A percentile compares a stretch with the other conserved stretches of the same genome.
phyloP scores from a whole-genome alignment of 2,888 invertebrate species.

The Nymphalis urticae region DNA sequence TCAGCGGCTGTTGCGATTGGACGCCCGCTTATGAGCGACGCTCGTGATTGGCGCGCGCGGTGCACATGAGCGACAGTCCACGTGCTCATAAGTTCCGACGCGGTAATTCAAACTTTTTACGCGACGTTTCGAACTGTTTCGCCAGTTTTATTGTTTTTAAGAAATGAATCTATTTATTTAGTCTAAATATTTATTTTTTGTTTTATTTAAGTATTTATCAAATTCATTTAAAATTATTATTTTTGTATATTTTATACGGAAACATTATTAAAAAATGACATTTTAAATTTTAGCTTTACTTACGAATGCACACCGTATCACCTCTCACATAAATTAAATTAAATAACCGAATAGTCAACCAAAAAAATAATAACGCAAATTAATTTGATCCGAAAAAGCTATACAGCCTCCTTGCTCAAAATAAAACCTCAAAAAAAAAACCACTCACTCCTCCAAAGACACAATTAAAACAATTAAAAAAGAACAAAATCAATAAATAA shows the following conservation, averaged over 20 bases:
- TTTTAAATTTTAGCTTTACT: constrained; percentile 33
- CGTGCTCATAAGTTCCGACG: constrained; percentile 78
- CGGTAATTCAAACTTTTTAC: constrained; percentile 65
- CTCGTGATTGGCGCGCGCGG: constrained; percentile 47
- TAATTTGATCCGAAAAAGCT: constrained; percentile 11
- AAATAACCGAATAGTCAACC: neutral
- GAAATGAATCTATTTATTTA: neutral
- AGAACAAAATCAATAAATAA: constrained; percentile 46
- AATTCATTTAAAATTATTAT: neutral
- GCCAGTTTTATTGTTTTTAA: neutral
- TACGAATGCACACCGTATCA: constrained; percentile 42
- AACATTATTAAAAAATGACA: neutral
- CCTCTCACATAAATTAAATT: constrained; percentile 19
- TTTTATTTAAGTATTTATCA: neutral
- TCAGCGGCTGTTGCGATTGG: constrained; percentile 61
- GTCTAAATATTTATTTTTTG: neutral
- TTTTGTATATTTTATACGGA: neutral
- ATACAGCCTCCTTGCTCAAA: constrained; percentile 9
- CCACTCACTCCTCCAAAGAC: constrained; percentile 57
- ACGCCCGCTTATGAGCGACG: constrained; percentile 71
- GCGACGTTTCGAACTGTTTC: constrained; percentile 26
- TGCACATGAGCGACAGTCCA: constrained; percentile 76
- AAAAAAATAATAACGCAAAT: constrained; percentile 15
- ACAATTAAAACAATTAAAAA: constrained; percentile 50
- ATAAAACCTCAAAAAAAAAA: constrained; percentile 38